Conservation (phyloP, 2,888 invertebrate species). For the Sthenelais limicola region DNA sequence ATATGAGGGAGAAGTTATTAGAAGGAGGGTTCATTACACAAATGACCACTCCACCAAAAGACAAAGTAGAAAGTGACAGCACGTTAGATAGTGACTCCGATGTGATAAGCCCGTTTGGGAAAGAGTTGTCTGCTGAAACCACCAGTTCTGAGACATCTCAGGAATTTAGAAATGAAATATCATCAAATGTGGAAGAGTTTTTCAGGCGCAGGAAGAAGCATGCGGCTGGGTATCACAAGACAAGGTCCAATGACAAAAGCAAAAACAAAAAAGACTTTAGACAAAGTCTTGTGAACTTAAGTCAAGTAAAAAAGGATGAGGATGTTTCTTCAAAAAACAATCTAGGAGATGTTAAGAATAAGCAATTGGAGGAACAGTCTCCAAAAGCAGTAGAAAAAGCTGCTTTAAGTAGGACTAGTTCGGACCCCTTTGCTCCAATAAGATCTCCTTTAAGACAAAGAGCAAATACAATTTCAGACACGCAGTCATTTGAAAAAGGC, state of each 20-base stretch:
- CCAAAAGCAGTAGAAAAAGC: background rate
- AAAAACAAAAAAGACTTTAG: too few species aligned
- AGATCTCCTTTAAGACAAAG: background rate
- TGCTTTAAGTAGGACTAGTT: constrained; percentile 8
- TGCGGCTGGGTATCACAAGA: too few species aligned
- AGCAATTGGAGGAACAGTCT: too few species aligned
- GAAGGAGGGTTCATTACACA: constrained; percentile 33
- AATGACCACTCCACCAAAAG: background rate
- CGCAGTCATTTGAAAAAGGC: background rate
- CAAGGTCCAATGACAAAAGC: too few species aligned
- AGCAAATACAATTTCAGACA: constrained; percentile 8
- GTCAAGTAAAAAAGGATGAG: too few species aligned
- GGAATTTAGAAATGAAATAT: too few species aligned
- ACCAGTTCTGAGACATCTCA: too few species aligned
- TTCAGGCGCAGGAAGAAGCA: too few species aligned
- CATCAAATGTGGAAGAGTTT: too few species aligned
- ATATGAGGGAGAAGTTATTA: constrained; percentile 18
- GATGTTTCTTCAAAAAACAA: too few species aligned
- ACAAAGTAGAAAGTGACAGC: constrained; percentile 7
- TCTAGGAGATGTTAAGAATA: too few species aligned
- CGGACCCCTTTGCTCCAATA: constrained; percentile 12
- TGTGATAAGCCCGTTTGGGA: background rate
- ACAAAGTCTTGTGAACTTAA: too few species aligned
- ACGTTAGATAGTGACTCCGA: constrained; percentile 19
- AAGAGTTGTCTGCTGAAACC: background rate